Percentiles rank a stretch among this genome's conserved stretches.
Evolutionary conservation across 2,888 invertebrate species (phyloP).

Genomic region (Apamea monoglypha): DNA sequence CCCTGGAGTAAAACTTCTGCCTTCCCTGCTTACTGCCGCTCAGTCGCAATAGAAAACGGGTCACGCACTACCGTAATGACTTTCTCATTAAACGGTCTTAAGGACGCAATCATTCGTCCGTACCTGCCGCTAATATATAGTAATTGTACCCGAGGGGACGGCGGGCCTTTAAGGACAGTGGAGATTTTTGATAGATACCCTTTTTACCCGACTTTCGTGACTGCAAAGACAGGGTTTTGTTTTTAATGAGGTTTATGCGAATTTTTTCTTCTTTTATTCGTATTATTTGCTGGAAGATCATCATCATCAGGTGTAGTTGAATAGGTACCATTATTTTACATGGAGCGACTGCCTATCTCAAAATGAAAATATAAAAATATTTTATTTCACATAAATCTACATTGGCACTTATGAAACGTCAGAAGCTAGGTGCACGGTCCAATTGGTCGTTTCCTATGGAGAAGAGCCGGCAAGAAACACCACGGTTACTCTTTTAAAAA

Average conservation of each 20-base stretch:
- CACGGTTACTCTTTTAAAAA: too few relatives aligned
- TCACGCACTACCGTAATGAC: conserved; percentile 79
- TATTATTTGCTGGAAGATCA: neutral
- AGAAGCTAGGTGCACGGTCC: too few relatives aligned
- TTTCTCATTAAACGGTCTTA: conserved; percentile 80
- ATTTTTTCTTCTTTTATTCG: neutral
- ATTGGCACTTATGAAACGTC: too few relatives aligned
- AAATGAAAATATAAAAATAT: too few relatives aligned
- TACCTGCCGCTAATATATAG: conserved; percentile 74
- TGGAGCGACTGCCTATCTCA: neutral
- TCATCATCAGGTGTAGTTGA: neutral
- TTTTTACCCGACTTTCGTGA: neutral
- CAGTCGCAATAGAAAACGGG: conserved; percentile 63
- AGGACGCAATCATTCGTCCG: conserved; percentile 70
- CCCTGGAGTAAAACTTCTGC: conserved; percentile 35
- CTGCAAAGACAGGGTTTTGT: neutral
- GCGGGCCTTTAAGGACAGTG: neutral
- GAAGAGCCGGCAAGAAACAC: too few relatives aligned
- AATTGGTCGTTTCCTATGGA: too few relatives aligned
- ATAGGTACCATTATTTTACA: too few relatives aligned
- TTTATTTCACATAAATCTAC: too few relatives aligned
- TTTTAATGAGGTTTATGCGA: neutral
- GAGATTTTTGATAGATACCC: conserved; percentile 23
- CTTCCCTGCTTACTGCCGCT: neutral
- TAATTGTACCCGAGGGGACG: conserved; percentile 70